Evolutionary conservation across 2,797 vertebrate species (phyloP), one percentile per base, ranked within the genome.

Genomic region (Hydrophis major): DNA sequence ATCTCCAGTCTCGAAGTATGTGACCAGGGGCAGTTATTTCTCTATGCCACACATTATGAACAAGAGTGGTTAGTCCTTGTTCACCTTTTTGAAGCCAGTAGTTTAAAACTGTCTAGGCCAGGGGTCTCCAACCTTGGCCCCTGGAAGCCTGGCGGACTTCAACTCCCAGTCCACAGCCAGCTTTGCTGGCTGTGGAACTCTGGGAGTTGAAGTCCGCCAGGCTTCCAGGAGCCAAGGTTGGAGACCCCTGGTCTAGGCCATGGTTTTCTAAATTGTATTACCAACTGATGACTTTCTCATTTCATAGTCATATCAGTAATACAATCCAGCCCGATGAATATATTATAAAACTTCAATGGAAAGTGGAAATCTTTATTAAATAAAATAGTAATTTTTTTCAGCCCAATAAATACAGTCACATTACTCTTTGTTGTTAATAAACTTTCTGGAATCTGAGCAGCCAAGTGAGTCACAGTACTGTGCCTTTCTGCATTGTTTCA

Each of bases 301-400:
- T 22, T 50, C 18, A 28, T n/a, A 28, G 16, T 50, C 12, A 53
- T 28, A 27, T 61, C 61, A 88, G 55, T 27, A 86, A 55, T 42
- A 28, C 25, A 42, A 89, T 10, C 32, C 12, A 56, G 91, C 50
- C 95, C 94, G 95, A 92, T 92, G 91, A 91, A 61, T 94, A 92
- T 95, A 90, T 69, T 0, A 0, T 88, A 92, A 96, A 90, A 92
- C 0, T 0, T 59, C 95, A 93, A 94, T 93, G 94, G 93, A 94
- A 94, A 95, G 93, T 37, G 91, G 86, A 7, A 92, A 95, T 96
- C 95, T 95, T 96, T 96, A 94, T 95, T 96, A 96, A 90, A 27
- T 92, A 47, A 25, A n/a, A 86, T 86, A 55, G 96, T 95, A 87
- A 86, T 93, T 95, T 96, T 78, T 94, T 93, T 4, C 95, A 59